Percentiles rank a stretch among this genome's conserved stretches.
These are phyloP conservation scores for Apamea anceps DNA, from an alignment of 2,888 invertebrate species.

Conservation along the genomic window DNA sequence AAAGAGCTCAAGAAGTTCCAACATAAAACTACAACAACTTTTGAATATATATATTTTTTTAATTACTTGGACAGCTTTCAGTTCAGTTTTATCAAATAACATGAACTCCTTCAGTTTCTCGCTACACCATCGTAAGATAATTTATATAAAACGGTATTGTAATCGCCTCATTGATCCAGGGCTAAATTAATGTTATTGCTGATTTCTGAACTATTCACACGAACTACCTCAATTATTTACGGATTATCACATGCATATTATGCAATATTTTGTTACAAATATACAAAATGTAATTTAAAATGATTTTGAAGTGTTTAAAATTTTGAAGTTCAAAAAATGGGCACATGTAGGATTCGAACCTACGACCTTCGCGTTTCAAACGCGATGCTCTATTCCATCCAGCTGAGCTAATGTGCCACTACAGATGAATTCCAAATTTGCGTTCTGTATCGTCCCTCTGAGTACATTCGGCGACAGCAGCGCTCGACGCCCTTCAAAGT, in stretches of 20 bases:
- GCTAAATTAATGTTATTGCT: background rate
- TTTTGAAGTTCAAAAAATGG: slow-evolving; percentile 3
- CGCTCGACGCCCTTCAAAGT: slow-evolving; percentile 17
- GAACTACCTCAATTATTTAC: background rate
- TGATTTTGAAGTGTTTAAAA: background rate
- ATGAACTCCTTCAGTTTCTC: background rate
- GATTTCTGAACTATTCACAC: background rate
- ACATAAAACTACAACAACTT: background rate
- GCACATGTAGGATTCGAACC: slow-evolving; percentile 26
- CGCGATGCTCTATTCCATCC: slow-evolving; percentile 21
- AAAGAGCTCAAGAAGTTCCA: too few relatives aligned
- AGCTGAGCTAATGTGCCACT: slow-evolving; percentile 38
- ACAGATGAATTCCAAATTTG: background rate
- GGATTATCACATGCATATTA: background rate
- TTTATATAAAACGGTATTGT: background rate
- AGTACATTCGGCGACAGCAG: slow-evolving; percentile 13
- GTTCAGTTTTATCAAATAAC: background rate
- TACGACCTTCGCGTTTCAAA: background rate
- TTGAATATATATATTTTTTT: background rate
- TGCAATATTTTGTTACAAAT: background rate
- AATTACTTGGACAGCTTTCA: background rate
- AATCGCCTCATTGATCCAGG: background rate
- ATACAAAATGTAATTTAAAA: too few relatives aligned
- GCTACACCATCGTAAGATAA: background rate
- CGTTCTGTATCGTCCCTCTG: background rate